These are phyloP conservation scores for Gastrophysa polygoni DNA, from an alignment of 2,888 invertebrate genomes.

Conservation along the genomic window DNA sequence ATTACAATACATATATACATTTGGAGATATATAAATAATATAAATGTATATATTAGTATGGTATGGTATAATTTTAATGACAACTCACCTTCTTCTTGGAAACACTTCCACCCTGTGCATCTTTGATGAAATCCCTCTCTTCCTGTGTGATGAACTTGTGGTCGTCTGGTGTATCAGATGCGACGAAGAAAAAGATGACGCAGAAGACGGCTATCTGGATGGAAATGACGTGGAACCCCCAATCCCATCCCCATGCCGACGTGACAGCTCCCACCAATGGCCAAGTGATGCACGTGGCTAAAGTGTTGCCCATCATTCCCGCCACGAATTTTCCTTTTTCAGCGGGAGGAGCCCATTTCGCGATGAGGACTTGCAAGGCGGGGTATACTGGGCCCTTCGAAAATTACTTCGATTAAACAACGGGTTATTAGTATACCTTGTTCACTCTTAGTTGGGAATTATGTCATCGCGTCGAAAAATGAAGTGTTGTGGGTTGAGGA, in stretches of 20 bases:
- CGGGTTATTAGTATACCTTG: too few relatives aligned
- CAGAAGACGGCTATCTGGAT: slow-evolving; percentile 64
- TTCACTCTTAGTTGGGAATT: too few relatives aligned
- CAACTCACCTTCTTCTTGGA: slow-evolving; percentile 40
- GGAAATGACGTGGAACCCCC: slow-evolving; percentile 71
- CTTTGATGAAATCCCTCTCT: slow-evolving; percentile 67
- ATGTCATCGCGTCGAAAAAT: too few relatives aligned
- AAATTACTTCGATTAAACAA: background rate
- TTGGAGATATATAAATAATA: too few relatives aligned
- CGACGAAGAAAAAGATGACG: slow-evolving; percentile 66
- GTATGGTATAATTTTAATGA: too few relatives aligned
- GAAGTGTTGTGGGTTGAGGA: too few relatives aligned
- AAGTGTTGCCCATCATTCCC: slow-evolving; percentile 74
- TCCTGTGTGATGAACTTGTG: slow-evolving; percentile 67
- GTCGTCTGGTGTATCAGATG: slow-evolving; percentile 68
- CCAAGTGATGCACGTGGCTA: slow-evolving; percentile 75
- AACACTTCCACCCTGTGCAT: slow-evolving; percentile 41
- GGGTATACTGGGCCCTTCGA: slow-evolving; percentile 68
- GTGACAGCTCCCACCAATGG: slow-evolving; percentile 70
- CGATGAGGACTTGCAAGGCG: slow-evolving; percentile 68
- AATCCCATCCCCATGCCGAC: slow-evolving; percentile 68
- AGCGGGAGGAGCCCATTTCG: slow-evolving; percentile 76
- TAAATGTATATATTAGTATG: too few relatives aligned
- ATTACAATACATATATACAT: too few relatives aligned
- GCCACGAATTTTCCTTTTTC: slow-evolving; percentile 77